Evolutionary conservation across 2,797 vertebrate species (phyloP), one percentile per base, ranked within the genome.

Genomic region (Gorsachius magnificus): DNA sequence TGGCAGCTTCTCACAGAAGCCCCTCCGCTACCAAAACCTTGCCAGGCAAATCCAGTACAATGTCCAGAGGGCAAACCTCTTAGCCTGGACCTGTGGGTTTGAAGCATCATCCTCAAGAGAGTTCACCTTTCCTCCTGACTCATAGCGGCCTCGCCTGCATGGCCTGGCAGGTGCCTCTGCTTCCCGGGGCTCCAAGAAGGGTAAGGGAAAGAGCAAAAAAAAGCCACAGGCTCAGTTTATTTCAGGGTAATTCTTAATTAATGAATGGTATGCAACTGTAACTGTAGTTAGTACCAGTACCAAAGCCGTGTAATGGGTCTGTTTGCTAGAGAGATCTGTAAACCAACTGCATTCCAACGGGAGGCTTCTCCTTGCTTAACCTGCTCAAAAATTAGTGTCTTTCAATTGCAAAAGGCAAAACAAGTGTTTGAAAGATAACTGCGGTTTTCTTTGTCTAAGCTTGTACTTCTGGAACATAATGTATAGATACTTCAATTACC

Each of bases 401-500:
- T 87, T 71, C 50, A 38, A 9, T 46, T 82, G n/a, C 53, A 96
- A 95, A 89, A 96, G 65, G 50, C 11, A 84, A 80, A 79, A 12
- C 4, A 58, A 63, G 51, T 50, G 2, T 77, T 85, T 95, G 83
- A 97, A 97, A 97, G 91, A 81, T 19, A 72, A 51, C 16, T 83
- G 35, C 36, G 29, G 58, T 92, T 94, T 97, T 95, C 94, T 97
- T 97, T 84, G 88, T 69, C 75, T 92, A 93, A 83, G 63, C 85
- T 93, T 86, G 41, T 78, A 90, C 60, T 85, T 97, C 54, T 69
- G 69, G 56, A 97, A 97, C 60, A 74, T 95, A 93, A 95, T 89
- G 87, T 7, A 20, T 16, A 11, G 45, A 51, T 64, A 29, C 6
- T 72, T 77, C 19, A 93, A 45, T 92, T 95, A 95, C 87, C 61